Percentiles rank a stretch among this genome's conserved stretches.
These are phyloP conservation scores for Luscinia luscinia DNA, from an alignment of 2,797 vertebrate species.

Conservation along the genomic window DNA sequence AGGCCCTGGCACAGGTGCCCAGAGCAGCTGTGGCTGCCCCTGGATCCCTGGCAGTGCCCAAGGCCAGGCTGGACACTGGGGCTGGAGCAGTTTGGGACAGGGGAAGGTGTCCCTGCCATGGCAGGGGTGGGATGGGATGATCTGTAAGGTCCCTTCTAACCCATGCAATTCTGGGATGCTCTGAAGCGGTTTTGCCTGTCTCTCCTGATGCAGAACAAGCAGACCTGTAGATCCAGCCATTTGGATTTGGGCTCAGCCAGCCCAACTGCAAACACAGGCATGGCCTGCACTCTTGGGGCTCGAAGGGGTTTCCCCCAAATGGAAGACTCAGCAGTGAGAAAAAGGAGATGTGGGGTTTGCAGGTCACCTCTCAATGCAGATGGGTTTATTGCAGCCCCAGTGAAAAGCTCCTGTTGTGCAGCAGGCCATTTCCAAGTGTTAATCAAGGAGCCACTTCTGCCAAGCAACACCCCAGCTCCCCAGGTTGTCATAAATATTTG, in stretches of 20 bases:
- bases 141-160: not conserved
- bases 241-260: not conserved
- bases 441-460: constrained; percentile 16
- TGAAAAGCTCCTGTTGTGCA: constrained; percentile 61
- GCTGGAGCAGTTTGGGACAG: not conserved
- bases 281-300: not conserved
- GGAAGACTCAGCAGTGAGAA: not conserved
- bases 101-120: not conserved
- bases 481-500: not conserved
- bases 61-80: too few species aligned
- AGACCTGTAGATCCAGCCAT: not conserved
- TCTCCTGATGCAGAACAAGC: not conserved
- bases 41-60: not conserved
- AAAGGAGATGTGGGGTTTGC: not conserved
- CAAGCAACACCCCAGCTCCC: not conserved
- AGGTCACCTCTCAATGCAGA: constrained; percentile 47
- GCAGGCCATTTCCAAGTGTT: constrained; percentile 2
- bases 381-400: constrained; percentile 23
- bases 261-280: not conserved
- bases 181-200: not conserved
- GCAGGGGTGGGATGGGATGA: not conserved
- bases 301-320: not conserved
- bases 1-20: not conserved
- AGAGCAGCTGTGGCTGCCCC: not conserved
- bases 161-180: not conserved